Evolutionary conservation across 2,888 invertebrate species (phyloP).

Genomic region (Gasteruption jaculator): DNA sequence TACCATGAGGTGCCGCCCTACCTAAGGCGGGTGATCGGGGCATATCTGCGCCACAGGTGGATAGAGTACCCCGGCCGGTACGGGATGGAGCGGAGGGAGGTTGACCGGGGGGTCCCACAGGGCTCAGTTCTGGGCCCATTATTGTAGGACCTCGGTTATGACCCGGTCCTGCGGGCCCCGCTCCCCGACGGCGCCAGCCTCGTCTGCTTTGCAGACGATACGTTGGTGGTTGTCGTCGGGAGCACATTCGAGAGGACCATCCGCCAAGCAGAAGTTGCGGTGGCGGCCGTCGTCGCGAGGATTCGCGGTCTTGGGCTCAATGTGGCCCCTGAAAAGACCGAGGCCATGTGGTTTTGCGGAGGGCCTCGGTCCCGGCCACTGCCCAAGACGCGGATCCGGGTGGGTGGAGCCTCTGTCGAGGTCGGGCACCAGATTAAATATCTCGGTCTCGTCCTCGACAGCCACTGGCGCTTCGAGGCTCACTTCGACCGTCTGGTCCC

Average conservation of each 20-base stretch:
- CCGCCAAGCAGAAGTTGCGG: neutral
- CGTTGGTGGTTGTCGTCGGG: neutral
- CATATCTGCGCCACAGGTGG: neutral
- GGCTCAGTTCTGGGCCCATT: slow-evolving; percentile 9
- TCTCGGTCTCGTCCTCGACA: slow-evolving; percentile 1
- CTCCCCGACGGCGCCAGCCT: neutral
- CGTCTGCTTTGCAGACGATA: slow-evolving; percentile 9
- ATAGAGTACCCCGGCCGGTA: neutral
- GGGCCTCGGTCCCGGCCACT: neutral
- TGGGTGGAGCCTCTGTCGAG: neutral
- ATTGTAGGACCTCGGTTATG: slow-evolving; percentile 6
- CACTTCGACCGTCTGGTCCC: slow-evolving; percentile 1
- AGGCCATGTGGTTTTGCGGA: neutral
- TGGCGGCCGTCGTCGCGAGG: neutral
- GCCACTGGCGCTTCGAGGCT: neutral
- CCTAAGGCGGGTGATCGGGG: neutral
- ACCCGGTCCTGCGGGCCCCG: neutral
- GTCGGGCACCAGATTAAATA: neutral
- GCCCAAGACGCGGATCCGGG: neutral
- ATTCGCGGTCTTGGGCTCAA: neutral
- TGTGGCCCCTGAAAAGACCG: neutral
- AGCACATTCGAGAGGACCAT: neutral
- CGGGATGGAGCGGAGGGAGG: neutral
- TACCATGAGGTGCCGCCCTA: neutral
- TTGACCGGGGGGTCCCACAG: neutral